These are phyloP conservation scores for Paramacrobiotus metropolitanus DNA, from an alignment of 1,140 invertebrate genomes.

Conservation along the genomic window DNA sequence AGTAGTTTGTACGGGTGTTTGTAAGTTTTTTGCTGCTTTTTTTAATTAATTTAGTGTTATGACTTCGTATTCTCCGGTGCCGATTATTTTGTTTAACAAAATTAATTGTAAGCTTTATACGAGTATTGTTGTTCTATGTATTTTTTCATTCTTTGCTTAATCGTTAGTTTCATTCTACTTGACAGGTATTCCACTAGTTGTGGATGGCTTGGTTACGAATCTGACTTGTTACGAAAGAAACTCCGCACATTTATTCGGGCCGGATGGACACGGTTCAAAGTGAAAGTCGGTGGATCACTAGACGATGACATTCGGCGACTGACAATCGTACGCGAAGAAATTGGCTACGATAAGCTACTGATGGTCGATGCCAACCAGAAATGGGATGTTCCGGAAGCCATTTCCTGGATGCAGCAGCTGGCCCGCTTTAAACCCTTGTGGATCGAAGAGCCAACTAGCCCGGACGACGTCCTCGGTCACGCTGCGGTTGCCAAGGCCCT, in stretches of 20 bases:
- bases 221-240: background rate
- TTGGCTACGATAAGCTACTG: constrained; percentile 38
- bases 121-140: no score
- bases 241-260: constrained; percentile 5
- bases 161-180: no score
- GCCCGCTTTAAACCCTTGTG: constrained; percentile 46
- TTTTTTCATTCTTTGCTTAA: no score
- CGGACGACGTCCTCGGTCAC: constrained; percentile 68
- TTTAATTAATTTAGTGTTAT: no score
- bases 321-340: constrained; percentile 40
- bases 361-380: constrained; percentile 80
- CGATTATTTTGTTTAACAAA: no score
- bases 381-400: constrained; percentile 60
- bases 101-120: no score
- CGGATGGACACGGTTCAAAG: constrained; percentile 37
- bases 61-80: no score
- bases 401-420: constrained; percentile 57
- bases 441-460: constrained; percentile 82
- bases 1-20: no score
- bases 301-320: constrained; percentile 48
- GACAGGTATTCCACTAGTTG: background rate
- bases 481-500: constrained; percentile 39
- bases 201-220: constrained; percentile 4
- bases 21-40: no score
- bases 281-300: constrained; percentile 63